A percentile compares a stretch with the other conserved stretches of the same genome.
These are phyloP conservation scores for Drosophila prosaltans DNA, from an alignment of 1,140 invertebrate genomes.

Conservation along the genomic window DNA sequence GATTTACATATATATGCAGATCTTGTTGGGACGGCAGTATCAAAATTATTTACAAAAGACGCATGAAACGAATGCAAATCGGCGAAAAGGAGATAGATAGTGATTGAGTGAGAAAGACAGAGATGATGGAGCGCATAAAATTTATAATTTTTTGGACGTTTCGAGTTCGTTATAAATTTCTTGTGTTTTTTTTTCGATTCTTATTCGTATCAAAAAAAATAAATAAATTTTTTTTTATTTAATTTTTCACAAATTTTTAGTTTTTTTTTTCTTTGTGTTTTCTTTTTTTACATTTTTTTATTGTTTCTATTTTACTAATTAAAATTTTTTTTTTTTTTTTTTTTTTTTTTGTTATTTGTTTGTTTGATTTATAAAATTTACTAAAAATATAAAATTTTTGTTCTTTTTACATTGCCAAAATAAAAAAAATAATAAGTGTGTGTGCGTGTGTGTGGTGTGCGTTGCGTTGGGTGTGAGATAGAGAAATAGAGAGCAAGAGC, in stretches of 20 bases:
- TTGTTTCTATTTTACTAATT: constrained; percentile 15
- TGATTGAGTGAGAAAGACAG: background rate
- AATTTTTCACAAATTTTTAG: constrained; percentile 25
- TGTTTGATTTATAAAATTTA: constrained; percentile 52
- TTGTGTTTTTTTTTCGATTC: constrained; percentile 12
- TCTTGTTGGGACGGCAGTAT: constrained; percentile 33
- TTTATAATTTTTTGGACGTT: constrained; percentile 8
- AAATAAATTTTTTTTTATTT: constrained; percentile 55
- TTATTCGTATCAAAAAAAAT: constrained; percentile 41
- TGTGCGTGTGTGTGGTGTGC: constrained; percentile 23
- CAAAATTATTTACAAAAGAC: constrained; percentile 75
- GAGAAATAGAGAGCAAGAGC: background rate
- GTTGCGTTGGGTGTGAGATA: constrained; percentile 25
- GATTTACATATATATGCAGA: background rate
- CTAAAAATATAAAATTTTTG: constrained; percentile 49
- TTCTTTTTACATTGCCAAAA: constrained; percentile 43
- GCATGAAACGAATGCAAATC: constrained; percentile 2
- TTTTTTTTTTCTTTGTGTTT: constrained; percentile 43
- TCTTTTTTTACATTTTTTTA: constrained; percentile 51
- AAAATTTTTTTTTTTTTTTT: constrained; percentile 26
- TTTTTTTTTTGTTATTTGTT: constrained; percentile 23
- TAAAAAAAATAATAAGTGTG: background rate
- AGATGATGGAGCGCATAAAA: constrained; percentile 21
- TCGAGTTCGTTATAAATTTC: background rate
- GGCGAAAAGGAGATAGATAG: constrained; percentile 4